phyloP scores from a whole-genome alignment of 2,113 vertebrate genomes.

The Spizaetus ornatus region DNA sequence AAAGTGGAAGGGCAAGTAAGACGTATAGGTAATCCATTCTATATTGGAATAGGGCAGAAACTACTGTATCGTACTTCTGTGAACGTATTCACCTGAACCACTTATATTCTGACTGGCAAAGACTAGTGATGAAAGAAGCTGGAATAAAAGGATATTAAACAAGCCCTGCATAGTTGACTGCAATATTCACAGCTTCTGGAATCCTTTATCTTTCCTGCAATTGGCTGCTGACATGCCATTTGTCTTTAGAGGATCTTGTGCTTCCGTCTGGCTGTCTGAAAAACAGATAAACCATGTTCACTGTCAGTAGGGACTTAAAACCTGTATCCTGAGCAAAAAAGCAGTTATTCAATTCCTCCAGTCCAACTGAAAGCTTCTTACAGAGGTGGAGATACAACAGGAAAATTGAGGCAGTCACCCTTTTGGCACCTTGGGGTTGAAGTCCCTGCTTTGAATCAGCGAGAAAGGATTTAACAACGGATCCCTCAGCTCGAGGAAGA shows the following conservation, averaged over 20 bases:
- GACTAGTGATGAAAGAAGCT: not conserved
- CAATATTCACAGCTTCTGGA: slow-evolving; percentile 37
- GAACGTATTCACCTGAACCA: not conserved
- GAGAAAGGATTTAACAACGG: not conserved
- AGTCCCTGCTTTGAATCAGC: not conserved
- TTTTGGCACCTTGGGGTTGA: not conserved
- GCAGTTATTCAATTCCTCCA: not conserved
- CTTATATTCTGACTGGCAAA: not conserved
- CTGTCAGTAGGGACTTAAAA: not conserved
- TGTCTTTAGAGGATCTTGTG: not conserved
- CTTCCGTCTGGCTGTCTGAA: not conserved
- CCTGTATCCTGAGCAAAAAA: not conserved
- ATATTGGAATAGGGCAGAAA: not conserved
- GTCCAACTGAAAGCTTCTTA: not conserved
- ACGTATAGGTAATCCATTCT: not conserved
- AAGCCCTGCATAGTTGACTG: not conserved
- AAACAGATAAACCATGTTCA: not conserved
- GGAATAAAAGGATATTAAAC: slow-evolving; percentile 31
- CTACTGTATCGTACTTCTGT: not conserved
- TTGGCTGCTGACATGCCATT: not conserved
- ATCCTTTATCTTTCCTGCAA: slow-evolving; percentile 5
- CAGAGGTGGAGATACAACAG: not conserved
- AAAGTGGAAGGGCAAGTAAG: not conserved
- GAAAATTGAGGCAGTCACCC: not conserved
- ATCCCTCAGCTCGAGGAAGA: not conserved